Percentiles rank a stretch among this genome's conserved stretches.
Conservation (phyloP, 2,888 invertebrate genomes). For the Spilarctia lutea region DNA sequence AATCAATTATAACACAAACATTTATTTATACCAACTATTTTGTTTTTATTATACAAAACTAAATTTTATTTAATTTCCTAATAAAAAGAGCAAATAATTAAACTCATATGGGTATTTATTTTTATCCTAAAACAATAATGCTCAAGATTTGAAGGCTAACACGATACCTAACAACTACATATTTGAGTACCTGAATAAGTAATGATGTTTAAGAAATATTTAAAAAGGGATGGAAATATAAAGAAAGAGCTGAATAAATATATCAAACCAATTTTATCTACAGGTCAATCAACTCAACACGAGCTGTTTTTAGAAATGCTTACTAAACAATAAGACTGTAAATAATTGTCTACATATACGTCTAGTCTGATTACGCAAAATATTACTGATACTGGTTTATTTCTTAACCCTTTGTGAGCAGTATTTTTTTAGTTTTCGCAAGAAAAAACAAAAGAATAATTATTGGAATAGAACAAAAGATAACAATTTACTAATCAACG, state of each 20-base stretch:
- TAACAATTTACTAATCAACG: background rate
- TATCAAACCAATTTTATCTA: conserved; percentile 38
- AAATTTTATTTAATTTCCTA: background rate
- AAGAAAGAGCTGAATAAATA: conserved; percentile 20
- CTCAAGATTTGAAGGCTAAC: background rate
- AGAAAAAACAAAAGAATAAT: background rate
- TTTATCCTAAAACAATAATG: background rate
- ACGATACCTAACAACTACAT: background rate
- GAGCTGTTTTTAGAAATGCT: conserved; percentile 56
- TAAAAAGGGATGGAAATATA: conserved; percentile 12
- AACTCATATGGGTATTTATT: background rate
- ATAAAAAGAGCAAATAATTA: background rate
- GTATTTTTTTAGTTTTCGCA: background rate
- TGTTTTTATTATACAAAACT: background rate
- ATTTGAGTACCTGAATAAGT: background rate
- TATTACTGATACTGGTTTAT: background rate
- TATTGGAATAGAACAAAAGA: background rate
- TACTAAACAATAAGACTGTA: conserved; percentile 39
- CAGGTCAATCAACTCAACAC: conserved; percentile 70
- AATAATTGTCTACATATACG: conserved; percentile 16
- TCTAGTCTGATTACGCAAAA: conserved; percentile 6
- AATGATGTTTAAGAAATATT: background rate
- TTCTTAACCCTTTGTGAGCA: background rate
- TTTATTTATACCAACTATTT: background rate
- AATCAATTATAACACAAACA: background rate